Evolutionary conservation across 2,113 vertebrate genomes (phyloP).

Genomic region (Colius striatus): DNA sequence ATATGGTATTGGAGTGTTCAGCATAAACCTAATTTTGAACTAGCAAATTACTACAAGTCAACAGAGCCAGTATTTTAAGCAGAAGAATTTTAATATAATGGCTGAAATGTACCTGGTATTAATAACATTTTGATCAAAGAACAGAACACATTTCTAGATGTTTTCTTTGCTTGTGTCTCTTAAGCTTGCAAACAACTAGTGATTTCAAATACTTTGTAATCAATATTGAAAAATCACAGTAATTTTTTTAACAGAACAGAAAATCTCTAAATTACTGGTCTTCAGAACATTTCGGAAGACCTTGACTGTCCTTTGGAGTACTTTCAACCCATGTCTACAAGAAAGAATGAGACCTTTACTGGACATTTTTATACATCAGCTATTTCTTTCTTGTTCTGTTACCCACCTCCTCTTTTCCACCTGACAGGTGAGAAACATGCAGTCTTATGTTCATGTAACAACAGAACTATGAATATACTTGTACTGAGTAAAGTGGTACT

Average conservation of each 20-base stretch:
- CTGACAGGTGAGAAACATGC: not conserved
- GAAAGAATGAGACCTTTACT: not conserved
- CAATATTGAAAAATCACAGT: not conserved
- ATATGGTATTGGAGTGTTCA: not conserved
- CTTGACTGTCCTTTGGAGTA: not conserved
- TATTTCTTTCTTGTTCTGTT: not conserved
- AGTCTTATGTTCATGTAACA: not conserved
- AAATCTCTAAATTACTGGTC: not conserved
- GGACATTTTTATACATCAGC: not conserved
- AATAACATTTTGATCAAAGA: not conserved
- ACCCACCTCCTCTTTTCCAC: not conserved
- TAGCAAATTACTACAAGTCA: not conserved
- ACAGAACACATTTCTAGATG: not conserved
- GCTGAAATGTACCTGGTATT: not conserved
- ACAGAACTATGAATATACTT: slow-evolving; percentile 6
- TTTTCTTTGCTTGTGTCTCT: not conserved
- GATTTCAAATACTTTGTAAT: not conserved
- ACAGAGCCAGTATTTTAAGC: not conserved
- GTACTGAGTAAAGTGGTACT: not conserved
- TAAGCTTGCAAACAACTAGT: not conserved
- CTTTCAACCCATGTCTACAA: not conserved
- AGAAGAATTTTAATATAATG: not conserved
- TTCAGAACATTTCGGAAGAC: not conserved
- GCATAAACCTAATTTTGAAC: not conserved
- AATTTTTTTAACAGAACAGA: not conserved